These are phyloP conservation scores for Alligator mississippiensis DNA, from an alignment of 2,113 vertebrate genomes.

Conservation along the genomic window DNA sequence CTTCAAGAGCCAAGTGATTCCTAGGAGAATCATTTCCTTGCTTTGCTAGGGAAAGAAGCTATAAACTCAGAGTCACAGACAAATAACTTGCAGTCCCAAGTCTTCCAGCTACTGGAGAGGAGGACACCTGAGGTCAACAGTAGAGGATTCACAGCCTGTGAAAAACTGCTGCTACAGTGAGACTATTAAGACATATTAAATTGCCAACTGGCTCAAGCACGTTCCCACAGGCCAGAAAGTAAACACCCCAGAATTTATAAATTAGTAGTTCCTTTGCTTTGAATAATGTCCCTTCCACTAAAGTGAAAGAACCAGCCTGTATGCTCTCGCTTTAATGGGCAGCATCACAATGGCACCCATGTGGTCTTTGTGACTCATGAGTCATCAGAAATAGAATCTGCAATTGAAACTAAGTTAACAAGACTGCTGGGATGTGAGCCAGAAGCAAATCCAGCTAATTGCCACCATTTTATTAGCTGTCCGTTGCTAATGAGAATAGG, in stretches of 20 bases:
- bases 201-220: background rate
- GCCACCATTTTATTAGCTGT: background rate
- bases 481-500: background rate
- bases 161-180: background rate
- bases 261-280: background rate
- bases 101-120: background rate
- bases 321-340: background rate
- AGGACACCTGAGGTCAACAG: background rate
- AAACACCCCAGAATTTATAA: background rate
- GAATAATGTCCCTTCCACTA: background rate
- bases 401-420: fast-evolving
- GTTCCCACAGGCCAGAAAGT: background rate
- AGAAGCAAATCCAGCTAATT: background rate
- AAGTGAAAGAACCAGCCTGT: background rate
- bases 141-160: fast-evolving
- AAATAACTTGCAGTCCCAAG: background rate
- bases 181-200: background rate
- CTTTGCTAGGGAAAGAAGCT: background rate
- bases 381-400: background rate
- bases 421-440: background rate
- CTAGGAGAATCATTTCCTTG: fast-evolving
- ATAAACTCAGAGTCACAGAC: background rate
- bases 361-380: background rate
- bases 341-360: background rate
- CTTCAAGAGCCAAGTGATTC: fast-evolving